Evolutionary conservation across 1,140 invertebrate species (phyloP).

Genomic region (Drosophila ambigua): DNA sequence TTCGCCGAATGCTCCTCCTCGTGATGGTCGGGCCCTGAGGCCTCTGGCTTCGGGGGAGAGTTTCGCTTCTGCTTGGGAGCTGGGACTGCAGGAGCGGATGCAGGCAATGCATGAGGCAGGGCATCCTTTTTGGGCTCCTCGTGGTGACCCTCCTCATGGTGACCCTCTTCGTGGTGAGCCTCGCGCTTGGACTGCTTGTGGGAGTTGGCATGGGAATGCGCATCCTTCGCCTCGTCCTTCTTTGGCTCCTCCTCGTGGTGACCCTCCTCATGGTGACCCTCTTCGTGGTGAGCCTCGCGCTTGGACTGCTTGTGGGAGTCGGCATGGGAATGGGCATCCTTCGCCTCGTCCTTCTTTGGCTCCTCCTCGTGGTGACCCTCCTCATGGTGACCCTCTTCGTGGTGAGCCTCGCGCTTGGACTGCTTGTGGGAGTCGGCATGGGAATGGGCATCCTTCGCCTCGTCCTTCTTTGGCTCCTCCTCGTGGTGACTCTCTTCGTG

Average conservation of each 20-base stretch:
- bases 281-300: constrained; percentile 18
- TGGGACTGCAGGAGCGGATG: background rate
- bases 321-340: no score
- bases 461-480: background rate
- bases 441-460: no score
- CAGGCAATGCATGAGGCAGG: background rate
- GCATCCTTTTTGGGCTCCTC: constrained; percentile 2
- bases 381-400: no score
- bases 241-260: background rate
- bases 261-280: constrained; percentile 16
- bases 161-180: background rate
- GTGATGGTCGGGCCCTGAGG: background rate
- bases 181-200: constrained; percentile 7
- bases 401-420: no score
- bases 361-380: no score
- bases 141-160: background rate
- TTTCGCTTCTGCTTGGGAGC: constrained; percentile 3
- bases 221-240: background rate
- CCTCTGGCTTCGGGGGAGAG: background rate
- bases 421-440: no score
- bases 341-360: no score
- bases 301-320: background rate
- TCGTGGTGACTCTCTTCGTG: constrained; percentile 5
- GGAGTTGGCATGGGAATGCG: no score
- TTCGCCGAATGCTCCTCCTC: no score